Evolutionary conservation across 1,140 invertebrate genomes (phyloP), one percentile per base, ranked within the genome.

Genomic region (Monomorium pharaonis): DNA sequence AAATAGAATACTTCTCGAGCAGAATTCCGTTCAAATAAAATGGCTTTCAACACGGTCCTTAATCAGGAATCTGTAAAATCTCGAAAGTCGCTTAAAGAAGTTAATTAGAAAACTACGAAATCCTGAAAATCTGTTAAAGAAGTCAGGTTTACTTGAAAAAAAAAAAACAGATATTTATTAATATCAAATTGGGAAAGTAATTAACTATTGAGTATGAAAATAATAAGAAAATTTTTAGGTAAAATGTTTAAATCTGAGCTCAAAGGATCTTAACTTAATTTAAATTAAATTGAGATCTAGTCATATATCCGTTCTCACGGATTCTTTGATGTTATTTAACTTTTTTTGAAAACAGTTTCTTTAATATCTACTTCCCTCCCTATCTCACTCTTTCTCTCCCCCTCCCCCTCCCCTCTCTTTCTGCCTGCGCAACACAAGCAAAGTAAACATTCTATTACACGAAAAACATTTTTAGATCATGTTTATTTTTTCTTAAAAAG

Each of bases 1-100:
- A 87, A 83, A 83, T 72, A 37, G 51, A 83, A 83, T 47, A 83
- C 51, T 58, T 80, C 33, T 33, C 78, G 44, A 33, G 51, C 65
- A 72, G 58, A 56, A 56, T 83, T 83, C 78, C 85, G 85, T 21
- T 44, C 21, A 70, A 67, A 51, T 84, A 83, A 86, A 62, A 62
- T n/a, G 16, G 24, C 51, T 54, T 72, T 62, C 85, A 44, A 63
- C 63, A 24, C 6, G 21, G 30, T 63, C 37, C 70, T 70, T 80
- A 69, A 18, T 69, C 77, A 42, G n/a, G 14, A 49, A 78, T 37
- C 44, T 21, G 70, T 21, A n/a, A 80, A 80, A 80, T 37, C 74
- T 27, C 21, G 24, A 62, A 62, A n/a, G 24, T 62, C 54, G 37
- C 27, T 72, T 76, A 76, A 27, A 62, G 10, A 76, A 62, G 56